Evolutionary conservation across 2,797 vertebrate species (phyloP).

Genomic region (Merluccius polli): DNA sequence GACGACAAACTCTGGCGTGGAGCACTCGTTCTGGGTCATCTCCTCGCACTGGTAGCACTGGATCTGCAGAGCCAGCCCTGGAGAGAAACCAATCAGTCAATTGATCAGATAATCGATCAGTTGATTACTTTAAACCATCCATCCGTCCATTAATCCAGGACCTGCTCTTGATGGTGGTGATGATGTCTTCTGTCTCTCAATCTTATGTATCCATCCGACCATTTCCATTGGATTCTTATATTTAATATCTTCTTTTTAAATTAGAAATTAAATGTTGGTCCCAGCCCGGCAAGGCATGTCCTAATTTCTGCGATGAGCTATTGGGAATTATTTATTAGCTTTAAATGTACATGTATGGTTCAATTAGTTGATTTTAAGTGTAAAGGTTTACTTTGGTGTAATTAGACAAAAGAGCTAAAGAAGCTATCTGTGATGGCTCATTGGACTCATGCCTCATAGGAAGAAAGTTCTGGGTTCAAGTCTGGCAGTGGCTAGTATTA

Average conservation of each 20-base stretch:
- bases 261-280: not conserved
- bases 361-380: not conserved
- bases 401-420: not conserved
- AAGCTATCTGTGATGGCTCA: not conserved
- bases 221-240: not conserved
- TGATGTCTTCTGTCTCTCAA: not conserved
- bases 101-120: not conserved
- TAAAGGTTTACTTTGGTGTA: too few species aligned
- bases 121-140: not conserved
- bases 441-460: not conserved
- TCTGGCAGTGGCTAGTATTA: not conserved
- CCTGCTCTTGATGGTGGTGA: not conserved
- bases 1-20: slow-evolving; percentile 90
- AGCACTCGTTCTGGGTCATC: slow-evolving; percentile 89
- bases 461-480: not conserved
- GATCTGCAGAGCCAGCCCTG: slow-evolving; percentile 88
- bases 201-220: not conserved
- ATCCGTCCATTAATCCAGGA: not conserved
- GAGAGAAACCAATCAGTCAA: slow-evolving; percentile 16
- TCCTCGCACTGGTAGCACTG: slow-evolving; percentile 98
- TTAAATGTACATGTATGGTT: too few species aligned
- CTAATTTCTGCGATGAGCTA: not conserved
- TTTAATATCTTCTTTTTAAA: not conserved
- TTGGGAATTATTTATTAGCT: too few species aligned
- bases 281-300: not conserved